These are phyloP conservation scores for Saturnia japonica DNA, from an alignment of 2,888 invertebrate genomes.

Conservation along the genomic window DNA sequence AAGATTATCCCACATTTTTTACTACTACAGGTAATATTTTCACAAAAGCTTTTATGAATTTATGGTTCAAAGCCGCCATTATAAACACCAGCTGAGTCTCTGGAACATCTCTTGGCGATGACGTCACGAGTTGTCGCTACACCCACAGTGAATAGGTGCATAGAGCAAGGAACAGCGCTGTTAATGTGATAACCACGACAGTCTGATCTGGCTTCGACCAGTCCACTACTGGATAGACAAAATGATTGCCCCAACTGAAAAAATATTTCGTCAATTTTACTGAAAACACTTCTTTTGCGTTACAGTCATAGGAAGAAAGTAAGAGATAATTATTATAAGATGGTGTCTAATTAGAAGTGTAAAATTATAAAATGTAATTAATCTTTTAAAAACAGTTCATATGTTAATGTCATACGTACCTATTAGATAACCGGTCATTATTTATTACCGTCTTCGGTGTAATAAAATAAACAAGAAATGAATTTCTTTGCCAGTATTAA, in stretches of 20 bases:
- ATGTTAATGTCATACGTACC: too few species aligned
- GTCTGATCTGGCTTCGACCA: slow-evolving; percentile 88
- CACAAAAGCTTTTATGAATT: slow-evolving; percentile 12
- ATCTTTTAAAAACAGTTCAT: too few species aligned
- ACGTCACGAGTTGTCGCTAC: slow-evolving; percentile 78
- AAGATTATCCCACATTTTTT: background rate
- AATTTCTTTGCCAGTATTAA: too few species aligned
- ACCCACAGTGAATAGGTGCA: slow-evolving; percentile 84
- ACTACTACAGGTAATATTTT: background rate
- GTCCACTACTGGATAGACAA: slow-evolving; percentile 90
- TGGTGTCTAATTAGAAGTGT: too few species aligned
- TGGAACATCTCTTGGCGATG: slow-evolving; percentile 47
- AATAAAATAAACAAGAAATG: too few species aligned
- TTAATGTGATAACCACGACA: slow-evolving; percentile 84
- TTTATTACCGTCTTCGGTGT: too few species aligned
- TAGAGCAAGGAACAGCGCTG: slow-evolving; percentile 85
- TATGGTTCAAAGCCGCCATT: slow-evolving; percentile 66
- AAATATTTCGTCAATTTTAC: slow-evolving; percentile 14
- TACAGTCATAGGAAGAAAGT: background rate
- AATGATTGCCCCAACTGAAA: slow-evolving; percentile 84
- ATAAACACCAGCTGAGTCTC: slow-evolving; percentile 56
- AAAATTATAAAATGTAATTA: too few species aligned
- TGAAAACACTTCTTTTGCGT: background rate
- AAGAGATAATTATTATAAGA: too few species aligned
- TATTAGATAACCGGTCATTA: too few species aligned